A percentile compares a stretch with the other conserved stretches of the same genome.
Conservation (phyloP, 2,797 vertebrate species). For the Sebastes trivittatus region DNA sequence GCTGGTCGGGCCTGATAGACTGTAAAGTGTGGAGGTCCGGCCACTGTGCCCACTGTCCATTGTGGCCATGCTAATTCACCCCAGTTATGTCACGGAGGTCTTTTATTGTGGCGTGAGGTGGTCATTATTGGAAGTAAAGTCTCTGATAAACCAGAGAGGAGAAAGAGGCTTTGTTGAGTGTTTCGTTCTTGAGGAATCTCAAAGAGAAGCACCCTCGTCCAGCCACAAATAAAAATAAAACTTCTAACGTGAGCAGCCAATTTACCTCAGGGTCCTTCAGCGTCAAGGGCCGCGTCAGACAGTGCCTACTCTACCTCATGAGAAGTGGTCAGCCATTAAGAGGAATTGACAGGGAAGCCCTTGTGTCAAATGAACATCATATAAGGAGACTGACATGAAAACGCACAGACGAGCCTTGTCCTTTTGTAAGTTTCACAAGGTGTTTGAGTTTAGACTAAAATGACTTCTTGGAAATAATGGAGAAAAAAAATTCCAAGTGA, state of each 20-base stretch:
- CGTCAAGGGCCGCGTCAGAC: slow-evolving; percentile 59
- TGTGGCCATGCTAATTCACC: slow-evolving; percentile 81
- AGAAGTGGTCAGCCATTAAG: slow-evolving; percentile 66
- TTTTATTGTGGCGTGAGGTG: slow-evolving; percentile 68
- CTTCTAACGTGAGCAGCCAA: slow-evolving; percentile 37
- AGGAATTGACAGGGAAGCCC: slow-evolving; percentile 58
- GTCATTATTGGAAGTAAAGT: slow-evolving; percentile 80
- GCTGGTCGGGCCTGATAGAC: slow-evolving; percentile 72
- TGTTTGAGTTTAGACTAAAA: slow-evolving; percentile 29
- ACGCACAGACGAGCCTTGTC: slow-evolving; percentile 26
- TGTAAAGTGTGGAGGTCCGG: slow-evolving; percentile 80
- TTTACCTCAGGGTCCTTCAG: slow-evolving; percentile 71
- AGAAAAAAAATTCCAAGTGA: slow-evolving; percentile 41
- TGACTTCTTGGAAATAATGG: slow-evolving; percentile 45
- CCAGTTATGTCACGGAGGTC: slow-evolving; percentile 71
- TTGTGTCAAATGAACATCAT: slow-evolving; percentile 73
- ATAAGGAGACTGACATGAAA: slow-evolving; percentile 34
- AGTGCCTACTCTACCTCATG: slow-evolving; percentile 36
- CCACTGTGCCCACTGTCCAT: slow-evolving; percentile 71
- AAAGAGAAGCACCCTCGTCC: slow-evolving; percentile 61
- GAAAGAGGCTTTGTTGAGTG: slow-evolving; percentile 80
- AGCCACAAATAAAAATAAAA: slow-evolving; percentile 66
- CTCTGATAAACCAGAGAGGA: slow-evolving; percentile 77
- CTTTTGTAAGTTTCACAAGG: slow-evolving; percentile 29
- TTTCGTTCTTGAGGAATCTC: slow-evolving; percentile 75